Evolutionary conservation across 2,113 vertebrate genomes (phyloP).

Genomic region (Cryptotis parvus): DNA sequence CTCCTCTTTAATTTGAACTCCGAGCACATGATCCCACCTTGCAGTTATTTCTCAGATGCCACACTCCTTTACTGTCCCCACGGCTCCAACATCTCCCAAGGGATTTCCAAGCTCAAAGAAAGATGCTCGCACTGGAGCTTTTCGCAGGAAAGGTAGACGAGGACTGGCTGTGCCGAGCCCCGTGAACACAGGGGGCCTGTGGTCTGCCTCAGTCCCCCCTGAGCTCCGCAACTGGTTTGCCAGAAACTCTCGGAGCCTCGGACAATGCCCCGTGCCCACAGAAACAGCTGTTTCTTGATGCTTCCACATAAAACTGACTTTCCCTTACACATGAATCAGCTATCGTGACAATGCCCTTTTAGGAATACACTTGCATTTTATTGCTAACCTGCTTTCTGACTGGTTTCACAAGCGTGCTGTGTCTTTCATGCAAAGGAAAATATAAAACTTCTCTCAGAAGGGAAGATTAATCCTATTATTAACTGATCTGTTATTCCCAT

Average conservation of each 20-base stretch:
- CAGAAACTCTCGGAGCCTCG: not conserved
- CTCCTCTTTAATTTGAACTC: slow-evolving; percentile 47
- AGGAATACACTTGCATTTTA: slow-evolving; percentile 36
- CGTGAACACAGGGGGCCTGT: not conserved
- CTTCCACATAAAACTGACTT: not conserved
- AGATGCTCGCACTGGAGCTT: slow-evolving; percentile 75
- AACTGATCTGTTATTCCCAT: slow-evolving; percentile 11
- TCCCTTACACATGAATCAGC: not conserved
- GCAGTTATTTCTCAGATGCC: slow-evolving; percentile 55
- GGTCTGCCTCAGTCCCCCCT: not conserved
- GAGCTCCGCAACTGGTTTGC: slow-evolving; percentile 9
- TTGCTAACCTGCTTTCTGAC: not conserved
- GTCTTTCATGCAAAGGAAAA: slow-evolving; percentile 10
- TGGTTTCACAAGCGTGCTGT: not conserved
- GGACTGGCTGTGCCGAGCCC: slow-evolving; percentile 72
- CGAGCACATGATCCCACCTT: not conserved
- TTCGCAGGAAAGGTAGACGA: slow-evolving; percentile 79
- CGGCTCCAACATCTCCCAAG: slow-evolving; percentile 60
- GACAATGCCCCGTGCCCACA: not conserved
- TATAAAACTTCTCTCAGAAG: not conserved
- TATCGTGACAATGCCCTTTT: not conserved
- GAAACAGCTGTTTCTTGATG: slow-evolving; percentile 26
- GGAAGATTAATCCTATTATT: not conserved
- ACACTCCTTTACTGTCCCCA: slow-evolving; percentile 65
- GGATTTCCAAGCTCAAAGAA: slow-evolving; percentile 82